Percentiles rank a stretch among this genome's conserved stretches.
Evolutionary conservation across 2,888 invertebrate genomes (phyloP).

Genomic region (Polyploca ridens): DNA sequence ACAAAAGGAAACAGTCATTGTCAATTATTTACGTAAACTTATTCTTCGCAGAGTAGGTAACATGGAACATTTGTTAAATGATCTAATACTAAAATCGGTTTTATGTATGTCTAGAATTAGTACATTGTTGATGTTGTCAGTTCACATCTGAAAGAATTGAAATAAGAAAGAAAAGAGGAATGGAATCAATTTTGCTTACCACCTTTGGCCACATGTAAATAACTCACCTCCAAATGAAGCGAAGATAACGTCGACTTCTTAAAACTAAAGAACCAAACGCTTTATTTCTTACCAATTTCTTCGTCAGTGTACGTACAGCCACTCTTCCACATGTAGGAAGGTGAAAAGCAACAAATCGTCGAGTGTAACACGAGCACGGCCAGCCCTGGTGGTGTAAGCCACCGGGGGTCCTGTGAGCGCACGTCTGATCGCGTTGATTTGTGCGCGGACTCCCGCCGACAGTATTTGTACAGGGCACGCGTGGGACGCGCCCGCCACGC

Average conservation of each 20-base stretch:
- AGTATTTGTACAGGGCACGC: constrained; percentile 73
- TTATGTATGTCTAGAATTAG: too few relatives aligned
- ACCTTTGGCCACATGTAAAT: too few relatives aligned
- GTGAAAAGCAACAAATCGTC: constrained; percentile 1
- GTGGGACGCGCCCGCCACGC: constrained; percentile 42
- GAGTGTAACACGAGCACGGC: neutral
- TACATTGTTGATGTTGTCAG: too few relatives aligned
- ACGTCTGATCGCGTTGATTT: constrained; percentile 75
- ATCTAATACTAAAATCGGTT: too few relatives aligned
- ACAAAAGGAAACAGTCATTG: neutral
- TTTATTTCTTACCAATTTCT: neutral
- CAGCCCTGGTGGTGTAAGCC: constrained; percentile 60
- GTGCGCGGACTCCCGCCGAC: constrained; percentile 80
- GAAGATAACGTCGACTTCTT: too few relatives aligned
- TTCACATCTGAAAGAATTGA: too few relatives aligned
- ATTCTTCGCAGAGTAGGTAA: too few relatives aligned
- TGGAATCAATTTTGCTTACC: too few relatives aligned
- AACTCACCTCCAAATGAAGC: neutral
- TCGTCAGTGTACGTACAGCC: neutral
- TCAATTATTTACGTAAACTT: too few relatives aligned
- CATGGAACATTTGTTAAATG: too few relatives aligned
- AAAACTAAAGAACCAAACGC: neutral
- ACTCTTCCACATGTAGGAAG: neutral
- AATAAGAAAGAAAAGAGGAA: too few relatives aligned
- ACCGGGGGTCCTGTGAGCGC: constrained; percentile 65